phyloP scores from a whole-genome alignment of 2,797 vertebrate genomes.

The Anguilla obscura region DNA sequence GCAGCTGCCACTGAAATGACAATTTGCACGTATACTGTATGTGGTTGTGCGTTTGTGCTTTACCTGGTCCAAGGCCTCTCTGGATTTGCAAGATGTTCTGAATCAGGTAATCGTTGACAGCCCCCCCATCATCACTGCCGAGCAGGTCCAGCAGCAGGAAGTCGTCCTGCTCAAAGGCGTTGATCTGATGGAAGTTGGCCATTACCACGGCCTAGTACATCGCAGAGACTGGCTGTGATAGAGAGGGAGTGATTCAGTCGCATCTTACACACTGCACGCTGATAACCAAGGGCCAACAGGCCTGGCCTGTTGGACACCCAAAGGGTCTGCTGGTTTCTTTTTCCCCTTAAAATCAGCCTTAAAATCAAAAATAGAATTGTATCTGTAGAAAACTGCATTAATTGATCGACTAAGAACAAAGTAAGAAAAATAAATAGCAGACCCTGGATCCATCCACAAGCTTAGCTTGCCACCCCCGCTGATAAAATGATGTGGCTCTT shows the following conservation, averaged over 20 bases:
- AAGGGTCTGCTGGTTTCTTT: too few relatives aligned
- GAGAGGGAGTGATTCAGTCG: neutral
- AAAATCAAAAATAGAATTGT: too few relatives aligned
- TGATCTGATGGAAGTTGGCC: slow-evolving; percentile 89
- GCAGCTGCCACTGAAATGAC: neutral
- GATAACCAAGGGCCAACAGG: neutral
- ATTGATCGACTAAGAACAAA: too few relatives aligned
- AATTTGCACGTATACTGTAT: neutral
- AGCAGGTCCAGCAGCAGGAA: slow-evolving; percentile 88
- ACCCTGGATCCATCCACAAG: too few relatives aligned
- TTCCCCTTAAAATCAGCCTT: too few relatives aligned
- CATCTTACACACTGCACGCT: neutral
- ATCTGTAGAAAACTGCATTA: too few relatives aligned
- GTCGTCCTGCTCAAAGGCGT: slow-evolving; percentile 86
- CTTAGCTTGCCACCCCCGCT: too few relatives aligned
- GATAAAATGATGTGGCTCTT: neutral
- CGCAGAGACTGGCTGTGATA: slow-evolving; percentile 68
- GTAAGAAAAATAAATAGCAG: too few relatives aligned
- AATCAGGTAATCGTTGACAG: slow-evolving; percentile 74
- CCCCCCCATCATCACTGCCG: slow-evolving; percentile 78
- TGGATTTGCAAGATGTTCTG: slow-evolving; percentile 84
- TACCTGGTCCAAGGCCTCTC: slow-evolving; percentile 74
- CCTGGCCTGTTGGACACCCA: too few relatives aligned
- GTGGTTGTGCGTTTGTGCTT: neutral
- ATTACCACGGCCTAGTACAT: slow-evolving; percentile 75